phyloP scores from a whole-genome alignment of 1,140 invertebrate genomes.

The Mycetomoellerius zeteki region DNA sequence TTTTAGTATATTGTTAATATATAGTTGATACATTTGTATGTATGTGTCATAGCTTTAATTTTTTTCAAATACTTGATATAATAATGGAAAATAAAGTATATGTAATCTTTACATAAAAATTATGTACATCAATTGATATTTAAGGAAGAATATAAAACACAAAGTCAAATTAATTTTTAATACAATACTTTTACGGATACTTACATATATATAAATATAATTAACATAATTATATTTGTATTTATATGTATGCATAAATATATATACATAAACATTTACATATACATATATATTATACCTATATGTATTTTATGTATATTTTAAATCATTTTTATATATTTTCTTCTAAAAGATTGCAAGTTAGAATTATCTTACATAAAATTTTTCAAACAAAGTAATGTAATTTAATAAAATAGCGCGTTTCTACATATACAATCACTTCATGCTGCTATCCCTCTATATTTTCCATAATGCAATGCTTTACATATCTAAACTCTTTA shows the following conservation, averaged over 20 bases:
- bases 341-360: neutral
- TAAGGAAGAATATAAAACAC: neutral
- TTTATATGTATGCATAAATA: too few species aligned
- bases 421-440: neutral
- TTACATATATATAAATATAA: neutral
- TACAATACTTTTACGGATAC: neutral
- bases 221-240: neutral
- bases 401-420: neutral
- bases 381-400: neutral
- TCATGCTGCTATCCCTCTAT: neutral
- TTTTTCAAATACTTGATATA: neutral
- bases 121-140: neutral
- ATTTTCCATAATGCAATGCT: neutral
- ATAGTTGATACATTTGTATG: neutral
- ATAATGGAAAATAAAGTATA: neutral
- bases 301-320: neutral
- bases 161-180: neutral
- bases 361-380: neutral
- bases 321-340: neutral
- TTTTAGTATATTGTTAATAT: neutral
- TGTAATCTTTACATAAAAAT: conserved; percentile 4
- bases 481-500: neutral
- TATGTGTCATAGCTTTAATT: neutral
- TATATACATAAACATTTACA: too few species aligned
- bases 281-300: too few species aligned